These are phyloP conservation scores for Elysia chlorotica DNA, from an alignment of 1,140 invertebrate genomes.

Conservation along the genomic window DNA sequence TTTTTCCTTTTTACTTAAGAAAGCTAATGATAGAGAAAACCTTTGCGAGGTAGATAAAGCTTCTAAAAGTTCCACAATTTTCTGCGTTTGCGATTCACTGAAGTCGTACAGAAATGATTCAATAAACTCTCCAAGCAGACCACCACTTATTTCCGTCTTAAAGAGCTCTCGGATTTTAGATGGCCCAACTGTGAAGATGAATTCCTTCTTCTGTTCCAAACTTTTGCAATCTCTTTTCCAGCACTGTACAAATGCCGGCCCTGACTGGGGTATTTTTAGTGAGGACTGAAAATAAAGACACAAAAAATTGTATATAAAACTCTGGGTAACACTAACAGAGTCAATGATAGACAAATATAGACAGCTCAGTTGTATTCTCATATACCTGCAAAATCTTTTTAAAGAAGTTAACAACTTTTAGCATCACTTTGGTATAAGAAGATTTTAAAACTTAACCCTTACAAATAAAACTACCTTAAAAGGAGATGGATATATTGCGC, in stretches of 20 bases:
- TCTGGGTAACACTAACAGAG: no score
- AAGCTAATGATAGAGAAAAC: conserved; percentile 18
- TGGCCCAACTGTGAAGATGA: conserved; percentile 9
- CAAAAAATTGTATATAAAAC: no score
- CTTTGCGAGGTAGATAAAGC: conserved; percentile 3
- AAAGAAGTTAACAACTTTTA: no score
- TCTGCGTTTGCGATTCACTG: neutral
- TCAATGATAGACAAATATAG: no score
- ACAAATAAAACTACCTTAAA: no score
- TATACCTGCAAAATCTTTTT: no score
- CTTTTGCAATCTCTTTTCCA: conserved; percentile 12
- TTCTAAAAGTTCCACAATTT: neutral
- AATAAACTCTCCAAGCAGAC: conserved; percentile 15
- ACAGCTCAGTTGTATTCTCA: no score
- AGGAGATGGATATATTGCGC: no score
- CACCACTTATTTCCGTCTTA: conserved; percentile 9
- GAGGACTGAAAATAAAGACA: neutral
- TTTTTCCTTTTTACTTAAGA: conserved; percentile 9
- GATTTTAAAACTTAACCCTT: no score
- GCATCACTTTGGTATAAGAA: no score
- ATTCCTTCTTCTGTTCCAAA: neutral
- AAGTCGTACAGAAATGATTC: neutral
- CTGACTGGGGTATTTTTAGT: neutral
- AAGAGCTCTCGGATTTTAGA: neutral
- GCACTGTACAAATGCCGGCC: conserved; percentile 6